phyloP scores from a whole-genome alignment of 2,797 vertebrate species.

The Neomorphus geoffroyi region DNA sequence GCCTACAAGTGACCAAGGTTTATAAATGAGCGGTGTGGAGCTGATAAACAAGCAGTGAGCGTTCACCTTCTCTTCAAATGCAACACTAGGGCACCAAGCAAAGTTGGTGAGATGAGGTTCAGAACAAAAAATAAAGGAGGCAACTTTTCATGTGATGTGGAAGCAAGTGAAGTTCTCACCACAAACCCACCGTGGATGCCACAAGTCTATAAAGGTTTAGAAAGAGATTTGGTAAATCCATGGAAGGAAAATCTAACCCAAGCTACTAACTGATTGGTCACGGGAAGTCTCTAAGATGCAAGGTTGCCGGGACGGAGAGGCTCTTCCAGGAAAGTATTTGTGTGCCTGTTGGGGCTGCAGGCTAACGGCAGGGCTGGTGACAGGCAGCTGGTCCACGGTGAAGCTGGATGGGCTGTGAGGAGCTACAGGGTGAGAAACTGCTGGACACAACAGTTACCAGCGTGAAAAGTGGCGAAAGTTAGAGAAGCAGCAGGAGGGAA shows the following conservation, averaged over 20 bases:
- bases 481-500: neutral
- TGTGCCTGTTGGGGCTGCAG: neutral
- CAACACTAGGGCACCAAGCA: neutral
- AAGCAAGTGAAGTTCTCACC: neutral
- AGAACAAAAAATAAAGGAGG: neutral
- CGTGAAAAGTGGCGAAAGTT: neutral
- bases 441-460: accelerated
- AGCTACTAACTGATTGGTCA: neutral
- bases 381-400: too few relatives aligned
- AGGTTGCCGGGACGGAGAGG: neutral
- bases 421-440: neutral
- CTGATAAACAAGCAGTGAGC: neutral
- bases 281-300: neutral
- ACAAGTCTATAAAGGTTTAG: neutral
- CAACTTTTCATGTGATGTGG: neutral
- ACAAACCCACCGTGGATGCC: neutral
- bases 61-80: neutral
- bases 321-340: neutral
- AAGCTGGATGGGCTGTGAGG: too few relatives aligned
- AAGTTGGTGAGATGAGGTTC: neutral
- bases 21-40: neutral
- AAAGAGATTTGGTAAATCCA: neutral
- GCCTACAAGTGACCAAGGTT: neutral
- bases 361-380: too few relatives aligned
- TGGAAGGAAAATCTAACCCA: neutral